Conservation (phyloP, 1,140 invertebrate species). For the Formica selysi region DNA sequence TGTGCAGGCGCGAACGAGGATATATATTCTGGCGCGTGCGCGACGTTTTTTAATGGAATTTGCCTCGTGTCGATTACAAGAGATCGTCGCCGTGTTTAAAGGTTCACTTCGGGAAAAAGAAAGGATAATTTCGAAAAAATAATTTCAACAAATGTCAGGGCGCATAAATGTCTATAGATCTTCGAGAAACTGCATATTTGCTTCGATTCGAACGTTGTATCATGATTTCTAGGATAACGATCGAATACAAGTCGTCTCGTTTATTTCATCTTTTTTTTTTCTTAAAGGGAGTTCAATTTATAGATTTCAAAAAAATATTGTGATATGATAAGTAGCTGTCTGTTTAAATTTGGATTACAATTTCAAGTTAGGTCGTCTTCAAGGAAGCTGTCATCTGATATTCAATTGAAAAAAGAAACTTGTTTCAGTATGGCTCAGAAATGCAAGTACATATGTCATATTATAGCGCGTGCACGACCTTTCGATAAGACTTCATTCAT, state of each 20-base stretch:
- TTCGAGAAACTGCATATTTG: not conserved
- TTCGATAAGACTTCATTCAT: not conserved
- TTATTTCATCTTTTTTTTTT: too few relatives aligned
- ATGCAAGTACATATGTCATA: not conserved
- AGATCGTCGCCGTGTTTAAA: not conserved
- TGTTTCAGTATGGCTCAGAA: not conserved
- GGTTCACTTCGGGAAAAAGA: not conserved
- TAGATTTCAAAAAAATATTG: too few relatives aligned
- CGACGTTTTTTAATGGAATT: not conserved
- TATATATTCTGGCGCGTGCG: constrained; percentile 18
- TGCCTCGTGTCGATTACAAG: not conserved
- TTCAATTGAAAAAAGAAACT: not conserved
- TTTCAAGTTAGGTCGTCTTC: not conserved
- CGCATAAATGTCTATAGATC: not conserved
- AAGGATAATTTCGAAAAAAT: not conserved
- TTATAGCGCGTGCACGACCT: constrained; percentile 37
- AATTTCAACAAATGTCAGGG: too few relatives aligned
- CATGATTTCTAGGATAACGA: not conserved
- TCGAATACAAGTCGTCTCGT: too few relatives aligned
- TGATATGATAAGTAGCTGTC: not conserved
- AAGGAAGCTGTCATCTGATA: not conserved
- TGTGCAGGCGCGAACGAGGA: constrained; percentile 61
- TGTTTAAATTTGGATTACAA: not conserved
- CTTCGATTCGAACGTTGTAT: not conserved
- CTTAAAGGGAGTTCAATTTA: too few relatives aligned